These are phyloP conservation scores for Dasyurus viverrinus DNA, from an alignment of 2,113 vertebrate species.

Conservation along the genomic window DNA sequence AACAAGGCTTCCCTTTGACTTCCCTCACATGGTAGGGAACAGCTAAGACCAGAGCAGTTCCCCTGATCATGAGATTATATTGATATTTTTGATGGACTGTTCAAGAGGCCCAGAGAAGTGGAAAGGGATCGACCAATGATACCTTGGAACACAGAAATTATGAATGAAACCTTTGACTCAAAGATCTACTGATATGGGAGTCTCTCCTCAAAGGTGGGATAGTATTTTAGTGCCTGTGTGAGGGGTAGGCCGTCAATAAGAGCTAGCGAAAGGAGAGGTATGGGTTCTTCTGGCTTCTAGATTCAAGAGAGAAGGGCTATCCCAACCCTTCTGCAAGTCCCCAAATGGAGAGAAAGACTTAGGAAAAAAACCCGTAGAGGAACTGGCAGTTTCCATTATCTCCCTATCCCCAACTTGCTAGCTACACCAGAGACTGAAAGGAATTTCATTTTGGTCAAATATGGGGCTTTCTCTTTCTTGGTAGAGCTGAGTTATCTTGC, in stretches of 20 bases:
- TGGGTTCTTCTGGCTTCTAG: background rate
- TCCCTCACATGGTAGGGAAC: background rate
- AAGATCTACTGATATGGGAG: background rate
- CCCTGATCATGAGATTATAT: background rate
- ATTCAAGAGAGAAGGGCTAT: background rate
- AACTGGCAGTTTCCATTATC: background rate
- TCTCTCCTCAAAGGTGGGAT: background rate
- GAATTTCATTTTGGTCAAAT: background rate
- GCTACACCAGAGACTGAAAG: background rate
- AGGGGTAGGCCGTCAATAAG: background rate
- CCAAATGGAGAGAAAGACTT: background rate
- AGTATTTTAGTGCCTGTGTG: background rate
- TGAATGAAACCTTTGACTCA: background rate
- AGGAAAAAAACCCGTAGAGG: background rate
- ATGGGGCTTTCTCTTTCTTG: background rate
- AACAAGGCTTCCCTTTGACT: background rate
- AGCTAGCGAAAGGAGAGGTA: background rate
- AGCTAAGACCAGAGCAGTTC: background rate
- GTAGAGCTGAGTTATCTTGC: background rate
- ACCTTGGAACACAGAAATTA: background rate
- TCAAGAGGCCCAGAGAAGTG: background rate
- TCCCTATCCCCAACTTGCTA: background rate
- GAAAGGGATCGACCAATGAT: background rate
- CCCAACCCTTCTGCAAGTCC: background rate
- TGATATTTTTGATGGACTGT: background rate